phyloP scores from a whole-genome alignment of 2,888 invertebrate species.

The Sinopyrophorus schimmeli region DNA sequence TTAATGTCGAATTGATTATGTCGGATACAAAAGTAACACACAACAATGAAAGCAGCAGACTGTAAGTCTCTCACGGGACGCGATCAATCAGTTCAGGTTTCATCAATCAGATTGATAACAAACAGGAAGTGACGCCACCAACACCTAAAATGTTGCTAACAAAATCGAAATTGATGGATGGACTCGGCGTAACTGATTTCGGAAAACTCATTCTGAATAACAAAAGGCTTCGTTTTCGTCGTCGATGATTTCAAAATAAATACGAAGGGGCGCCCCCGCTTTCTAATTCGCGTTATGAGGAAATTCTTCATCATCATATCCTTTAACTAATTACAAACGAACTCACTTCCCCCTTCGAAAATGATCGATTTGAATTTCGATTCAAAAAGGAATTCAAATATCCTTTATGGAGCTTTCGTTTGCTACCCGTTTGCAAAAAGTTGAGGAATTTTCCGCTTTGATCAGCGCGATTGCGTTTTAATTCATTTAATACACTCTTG shows the following conservation, averaged over 20 bases:
- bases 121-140: conserved; percentile 31
- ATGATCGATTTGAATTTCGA: conserved; percentile 26
- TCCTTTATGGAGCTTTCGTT: conserved; percentile 23
- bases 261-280: no score
- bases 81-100: conserved; percentile 32
- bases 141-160: conserved; percentile 31
- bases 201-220: conserved; percentile 6
- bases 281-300: no score
- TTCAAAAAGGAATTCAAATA: conserved; percentile 34
- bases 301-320: no score
- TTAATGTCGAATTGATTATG: conserved; percentile 11
- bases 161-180: conserved; percentile 31
- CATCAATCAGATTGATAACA: conserved; percentile 34
- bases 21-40: conserved; percentile 19
- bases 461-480: conserved; percentile 22
- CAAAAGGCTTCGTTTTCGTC: no score
- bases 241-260: no score
- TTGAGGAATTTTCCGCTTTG: conserved; percentile 26
- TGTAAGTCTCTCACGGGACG: conserved; percentile 31
- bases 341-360: conserved; percentile 13
- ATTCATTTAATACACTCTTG: conserved; percentile 28
- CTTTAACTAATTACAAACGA: conserved; percentile 15
- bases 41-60: conserved; percentile 26
- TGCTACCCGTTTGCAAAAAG: conserved; percentile 21
- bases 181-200: conserved; percentile 22